Evolutionary conservation across 2,797 vertebrate genomes (phyloP), one percentile per base, ranked within the genome.

Genomic region (Enteromius unitaeniatus): DNA sequence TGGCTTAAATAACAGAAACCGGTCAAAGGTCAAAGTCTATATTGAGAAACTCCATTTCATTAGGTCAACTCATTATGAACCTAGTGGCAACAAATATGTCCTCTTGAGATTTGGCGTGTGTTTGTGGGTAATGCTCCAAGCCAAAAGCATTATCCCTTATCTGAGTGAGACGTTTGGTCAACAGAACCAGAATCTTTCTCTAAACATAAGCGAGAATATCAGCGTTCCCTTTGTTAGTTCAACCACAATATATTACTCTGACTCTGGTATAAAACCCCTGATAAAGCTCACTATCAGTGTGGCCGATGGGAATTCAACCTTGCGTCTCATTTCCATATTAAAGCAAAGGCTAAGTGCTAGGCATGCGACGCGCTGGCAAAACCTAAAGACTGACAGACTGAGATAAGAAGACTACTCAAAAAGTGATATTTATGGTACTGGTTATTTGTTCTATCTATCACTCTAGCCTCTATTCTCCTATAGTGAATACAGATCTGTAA

Each of bases 401-500:
- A 80, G 79, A 87, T 69, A 53, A 69, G 49, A 81, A 84, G 62
- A 80, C 79, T 69, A 65, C 70, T 76, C 51, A 74, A n/a, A 62
- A 67, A 55, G 19, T 13, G 31, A 26, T 67, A 65, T 49, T 34
- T 34, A 53, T 68, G 47, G 21, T 4, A 3, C 37, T 60, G 51
- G 17, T 4, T 42, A 31, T 58, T 70, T 81, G 79, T 49, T 81
- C 40, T 17, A 81, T 49, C 37, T 28, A 77, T 82, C 82, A 85
- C 81, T 84, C 83, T 87, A 77, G 73, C 17, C 65, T 83, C 45
- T 79, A 3, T 68, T 81, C 49, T 70, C 79, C 67, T 83, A 86
- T 83, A 89, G 82, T 83, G 60, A 88, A 84, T 81, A 85, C 72
- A 70, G 23, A 75, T 72, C 47, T 73, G 45, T 47, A 80, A 84